Conservation (phyloP, 2,113 vertebrate genomes). For the Psephotus haematonotus region DNA sequence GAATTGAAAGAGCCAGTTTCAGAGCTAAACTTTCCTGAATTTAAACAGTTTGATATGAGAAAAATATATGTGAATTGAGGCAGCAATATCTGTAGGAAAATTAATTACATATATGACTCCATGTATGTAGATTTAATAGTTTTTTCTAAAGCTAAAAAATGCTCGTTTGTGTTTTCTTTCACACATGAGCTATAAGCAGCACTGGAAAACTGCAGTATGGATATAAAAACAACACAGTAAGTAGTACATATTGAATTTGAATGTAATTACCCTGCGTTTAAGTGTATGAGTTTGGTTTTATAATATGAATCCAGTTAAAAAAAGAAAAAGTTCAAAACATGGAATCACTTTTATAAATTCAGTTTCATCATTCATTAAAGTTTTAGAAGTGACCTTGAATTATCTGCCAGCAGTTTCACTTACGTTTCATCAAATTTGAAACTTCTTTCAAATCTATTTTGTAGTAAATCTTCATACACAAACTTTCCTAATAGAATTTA, state of each 20-base stretch:
- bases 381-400: not conserved
- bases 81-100: not conserved
- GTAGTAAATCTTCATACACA: not conserved
- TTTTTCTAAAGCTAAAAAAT: not conserved
- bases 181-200: not conserved
- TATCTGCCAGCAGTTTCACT: not conserved
- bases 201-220: not conserved
- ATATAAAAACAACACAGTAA: not conserved
- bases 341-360: not conserved
- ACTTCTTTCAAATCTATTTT: not conserved
- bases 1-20: fast-evolving
- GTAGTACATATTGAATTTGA: not conserved
- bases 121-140: not conserved
- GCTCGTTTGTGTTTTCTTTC: not conserved
- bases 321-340: not conserved
- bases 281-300: not conserved
- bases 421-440: not conserved
- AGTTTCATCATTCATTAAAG: not conserved
- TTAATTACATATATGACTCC: not conserved
- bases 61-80: not conserved
- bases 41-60: not conserved
- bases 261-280: fast-evolving
- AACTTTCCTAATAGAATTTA: not conserved
- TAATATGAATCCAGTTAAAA: not conserved
- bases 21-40: not conserved